A percentile compares a stretch with the other conserved stretches of the same genome.
phyloP scores from a whole-genome alignment of 2,797 vertebrate genomes.

The Macrochelys suwanniensis region DNA sequence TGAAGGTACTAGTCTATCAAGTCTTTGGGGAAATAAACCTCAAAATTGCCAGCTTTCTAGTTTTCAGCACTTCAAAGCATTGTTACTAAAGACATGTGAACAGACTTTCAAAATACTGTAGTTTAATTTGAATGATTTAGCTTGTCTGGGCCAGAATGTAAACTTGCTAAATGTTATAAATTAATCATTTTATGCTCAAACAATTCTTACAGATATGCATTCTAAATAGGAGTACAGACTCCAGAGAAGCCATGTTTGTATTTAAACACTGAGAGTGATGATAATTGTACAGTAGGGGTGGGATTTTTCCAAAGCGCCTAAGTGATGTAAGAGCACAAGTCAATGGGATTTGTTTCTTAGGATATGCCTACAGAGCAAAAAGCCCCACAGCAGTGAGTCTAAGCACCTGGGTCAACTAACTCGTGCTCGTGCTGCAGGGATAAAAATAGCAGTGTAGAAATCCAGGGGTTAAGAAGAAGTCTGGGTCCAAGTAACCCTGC shows the following conservation, averaged over 20 bases:
- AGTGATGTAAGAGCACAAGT: neutral
- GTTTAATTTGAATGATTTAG: constrained; percentile 61
- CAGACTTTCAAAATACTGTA: constrained; percentile 38
- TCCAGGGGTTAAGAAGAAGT: no score
- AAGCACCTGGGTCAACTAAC: no score
- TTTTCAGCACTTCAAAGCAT: constrained; percentile 48
- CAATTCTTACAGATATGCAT: constrained; percentile 42
- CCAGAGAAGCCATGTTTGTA: neutral
- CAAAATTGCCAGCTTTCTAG: constrained; percentile 20
- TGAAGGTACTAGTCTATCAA: constrained; percentile 23
- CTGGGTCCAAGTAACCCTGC: no score
- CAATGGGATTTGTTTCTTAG: neutral
- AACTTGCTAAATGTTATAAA: constrained; percentile 56
- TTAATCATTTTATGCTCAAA: neutral
- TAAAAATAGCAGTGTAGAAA: no score
- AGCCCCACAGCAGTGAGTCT: no score
- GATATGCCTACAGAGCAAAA: neutral
- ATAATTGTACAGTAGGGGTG: neutral
- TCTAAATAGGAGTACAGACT: constrained; percentile 17
- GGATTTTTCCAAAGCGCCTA: neutral
- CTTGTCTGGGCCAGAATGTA: constrained; percentile 60
- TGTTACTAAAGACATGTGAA: constrained; percentile 32
- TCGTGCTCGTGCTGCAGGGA: no score
- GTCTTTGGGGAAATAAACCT: neutral
- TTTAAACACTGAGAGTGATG: neutral